phyloP scores from a whole-genome alignment of 2,797 vertebrate genomes.

The Scyliorhinus canicula region DNA sequence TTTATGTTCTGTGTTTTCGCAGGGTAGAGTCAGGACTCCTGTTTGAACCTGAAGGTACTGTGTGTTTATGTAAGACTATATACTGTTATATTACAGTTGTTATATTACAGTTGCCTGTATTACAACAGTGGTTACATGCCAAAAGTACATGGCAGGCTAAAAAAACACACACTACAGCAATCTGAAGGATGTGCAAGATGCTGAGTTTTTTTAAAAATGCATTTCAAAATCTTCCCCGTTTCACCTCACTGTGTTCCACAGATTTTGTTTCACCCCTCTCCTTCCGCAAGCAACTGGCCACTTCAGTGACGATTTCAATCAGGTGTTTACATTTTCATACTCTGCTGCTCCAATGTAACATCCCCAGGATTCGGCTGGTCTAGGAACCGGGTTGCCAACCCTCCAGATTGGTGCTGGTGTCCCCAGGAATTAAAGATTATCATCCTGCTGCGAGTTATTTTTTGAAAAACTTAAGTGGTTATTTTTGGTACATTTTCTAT shows the following conservation, averaged over 20 bases:
- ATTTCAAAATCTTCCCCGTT: neutral
- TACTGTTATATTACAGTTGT: neutral
- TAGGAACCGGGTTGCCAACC: neutral
- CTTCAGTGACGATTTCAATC: neutral
- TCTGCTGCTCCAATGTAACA: neutral
- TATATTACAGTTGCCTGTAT: neutral
- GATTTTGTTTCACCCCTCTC: neutral
- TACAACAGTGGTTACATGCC: neutral
- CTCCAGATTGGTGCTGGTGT: neutral
- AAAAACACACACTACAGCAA: neutral
- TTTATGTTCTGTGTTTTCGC: neutral
- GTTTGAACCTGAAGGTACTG: neutral
- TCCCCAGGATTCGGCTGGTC: neutral
- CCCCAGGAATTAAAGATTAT: neutral
- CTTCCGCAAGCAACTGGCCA: neutral
- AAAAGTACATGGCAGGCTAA: neutral
- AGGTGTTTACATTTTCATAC: neutral
- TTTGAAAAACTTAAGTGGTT: neutral
- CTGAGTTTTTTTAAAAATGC: neutral
- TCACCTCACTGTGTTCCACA: neutral
- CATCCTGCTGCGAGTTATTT: neutral
- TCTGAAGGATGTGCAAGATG: neutral
- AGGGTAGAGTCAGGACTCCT: neutral
- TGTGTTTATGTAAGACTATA: neutral
- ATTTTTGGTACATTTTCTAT: neutral